Percentiles rank a stretch among this genome's conserved stretches.
Evolutionary conservation across 1,140 invertebrate species (phyloP).

Genomic region (Drosophila dunni): DNA sequence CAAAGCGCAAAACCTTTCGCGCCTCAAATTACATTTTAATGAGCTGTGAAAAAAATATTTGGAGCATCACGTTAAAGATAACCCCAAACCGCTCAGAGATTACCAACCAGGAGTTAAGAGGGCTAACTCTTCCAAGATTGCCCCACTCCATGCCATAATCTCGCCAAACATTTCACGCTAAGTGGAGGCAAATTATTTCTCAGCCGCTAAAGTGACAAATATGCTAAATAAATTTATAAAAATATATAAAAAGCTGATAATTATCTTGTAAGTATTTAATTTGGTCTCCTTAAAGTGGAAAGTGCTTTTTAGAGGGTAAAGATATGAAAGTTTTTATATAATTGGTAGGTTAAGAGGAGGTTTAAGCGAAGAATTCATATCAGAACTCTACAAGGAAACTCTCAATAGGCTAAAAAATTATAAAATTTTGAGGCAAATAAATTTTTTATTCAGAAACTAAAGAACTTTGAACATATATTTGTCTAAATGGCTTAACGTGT

Average conservation of each 20-base stretch:
- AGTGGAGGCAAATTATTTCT: constrained; percentile 62
- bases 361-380: too few relatives aligned
- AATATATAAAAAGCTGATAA: constrained; percentile 1
- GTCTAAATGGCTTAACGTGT: too few relatives aligned
- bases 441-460: too few relatives aligned
- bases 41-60: constrained; percentile 81
- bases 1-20: constrained; percentile 64
- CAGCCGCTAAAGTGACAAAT: constrained; percentile 14
- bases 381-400: too few relatives aligned
- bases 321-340: too few relatives aligned
- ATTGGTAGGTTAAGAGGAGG: too few relatives aligned
- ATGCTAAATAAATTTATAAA: neutral
- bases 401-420: too few relatives aligned
- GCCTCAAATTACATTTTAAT: constrained; percentile 82
- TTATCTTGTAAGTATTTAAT: constrained; percentile 18
- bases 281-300: neutral
- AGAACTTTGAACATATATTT: too few relatives aligned
- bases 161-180: constrained; percentile 39
- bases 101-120: neutral
- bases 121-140: neutral
- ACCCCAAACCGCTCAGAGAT: constrained; percentile 3
- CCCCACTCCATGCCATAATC: neutral
- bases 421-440: too few relatives aligned
- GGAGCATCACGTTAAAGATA: constrained; percentile 38
- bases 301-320: too few relatives aligned